phyloP scores from a whole-genome alignment of 1,140 invertebrate genomes.

The Aphis gossypii region DNA sequence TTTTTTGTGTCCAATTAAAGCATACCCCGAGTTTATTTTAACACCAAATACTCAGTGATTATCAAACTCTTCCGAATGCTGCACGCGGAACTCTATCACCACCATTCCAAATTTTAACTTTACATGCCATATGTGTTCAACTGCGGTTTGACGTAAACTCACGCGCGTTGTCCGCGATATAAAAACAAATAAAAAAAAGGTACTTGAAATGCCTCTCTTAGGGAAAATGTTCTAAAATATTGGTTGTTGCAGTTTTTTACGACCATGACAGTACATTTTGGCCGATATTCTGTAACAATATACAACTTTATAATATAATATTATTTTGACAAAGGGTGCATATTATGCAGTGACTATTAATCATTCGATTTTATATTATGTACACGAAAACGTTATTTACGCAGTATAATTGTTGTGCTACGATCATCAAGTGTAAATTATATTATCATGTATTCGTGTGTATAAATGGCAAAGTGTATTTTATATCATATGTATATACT shows the following conservation, averaged over 20 bases:
- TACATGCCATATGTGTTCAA: neutral
- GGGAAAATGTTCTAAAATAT: neutral
- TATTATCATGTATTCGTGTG: neutral
- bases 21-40: neutral
- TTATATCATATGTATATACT: no score
- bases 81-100: neutral
- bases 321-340: no score
- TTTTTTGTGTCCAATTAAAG: neutral
- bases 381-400: neutral
- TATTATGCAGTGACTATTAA: neutral
- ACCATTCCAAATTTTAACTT: neutral
- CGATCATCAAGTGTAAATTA: neutral
- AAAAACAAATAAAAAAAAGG: neutral
- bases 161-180: neutral
- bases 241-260: neutral
- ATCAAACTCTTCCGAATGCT: neutral
- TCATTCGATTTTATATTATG: neutral
- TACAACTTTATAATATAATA: no score
- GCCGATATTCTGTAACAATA: neutral
- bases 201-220: neutral
- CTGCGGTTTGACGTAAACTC: no score
- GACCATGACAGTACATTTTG: neutral
- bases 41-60: no score
- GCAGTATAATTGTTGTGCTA: neutral
- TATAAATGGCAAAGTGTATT: neutral